A percentile compares a stretch with the other conserved stretches of the same genome.
These are phyloP conservation scores for Salvator merianae DNA, from an alignment of 2,113 vertebrate species.

Conservation along the genomic window DNA sequence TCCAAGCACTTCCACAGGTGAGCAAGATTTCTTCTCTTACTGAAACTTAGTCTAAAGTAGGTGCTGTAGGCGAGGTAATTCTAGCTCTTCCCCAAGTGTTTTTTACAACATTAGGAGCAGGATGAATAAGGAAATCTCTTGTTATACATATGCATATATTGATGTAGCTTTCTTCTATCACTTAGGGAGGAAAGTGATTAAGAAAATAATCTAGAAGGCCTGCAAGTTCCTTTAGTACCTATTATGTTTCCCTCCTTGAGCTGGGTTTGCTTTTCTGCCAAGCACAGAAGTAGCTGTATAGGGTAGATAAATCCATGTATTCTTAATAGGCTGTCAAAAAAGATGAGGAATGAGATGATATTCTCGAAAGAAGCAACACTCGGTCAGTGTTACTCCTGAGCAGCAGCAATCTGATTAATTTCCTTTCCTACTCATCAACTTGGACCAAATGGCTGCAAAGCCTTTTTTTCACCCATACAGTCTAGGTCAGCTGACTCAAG, in stretches of 20 bases:
- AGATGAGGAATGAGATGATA: background rate
- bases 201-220: background rate
- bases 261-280: too few species aligned
- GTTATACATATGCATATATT: too few species aligned
- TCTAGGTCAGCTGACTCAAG: background rate
- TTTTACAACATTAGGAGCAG: too few species aligned
- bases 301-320: too few species aligned
- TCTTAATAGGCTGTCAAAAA: too few species aligned
- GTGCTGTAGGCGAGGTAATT: background rate
- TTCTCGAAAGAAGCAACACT: background rate
- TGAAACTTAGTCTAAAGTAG: background rate
- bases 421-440: background rate
- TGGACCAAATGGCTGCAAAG: too few species aligned
- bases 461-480: background rate
- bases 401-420: background rate
- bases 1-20: background rate
- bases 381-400: background rate
- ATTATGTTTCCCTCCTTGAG: too few species aligned
- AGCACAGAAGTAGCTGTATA: too few species aligned
- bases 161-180: too few species aligned
- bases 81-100: background rate
- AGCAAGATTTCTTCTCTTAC: background rate
- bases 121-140: too few species aligned
- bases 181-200: too few species aligned
- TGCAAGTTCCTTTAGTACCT: background rate